phyloP scores from a whole-genome alignment of 2,113 vertebrate species.

The Bombycilla garrulus region DNA sequence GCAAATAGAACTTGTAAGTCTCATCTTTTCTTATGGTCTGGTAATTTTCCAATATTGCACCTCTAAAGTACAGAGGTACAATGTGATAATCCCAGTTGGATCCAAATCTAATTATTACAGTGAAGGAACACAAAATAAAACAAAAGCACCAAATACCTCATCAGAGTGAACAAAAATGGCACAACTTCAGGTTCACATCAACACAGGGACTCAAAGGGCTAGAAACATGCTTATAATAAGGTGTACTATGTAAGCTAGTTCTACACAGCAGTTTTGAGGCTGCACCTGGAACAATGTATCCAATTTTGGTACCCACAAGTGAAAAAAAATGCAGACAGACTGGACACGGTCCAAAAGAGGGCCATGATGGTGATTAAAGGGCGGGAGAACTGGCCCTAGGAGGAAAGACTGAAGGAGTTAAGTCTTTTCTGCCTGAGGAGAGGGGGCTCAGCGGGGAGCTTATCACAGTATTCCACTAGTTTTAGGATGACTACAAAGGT shows the following conservation, averaged over 20 bases:
- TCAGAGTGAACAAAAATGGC: not conserved
- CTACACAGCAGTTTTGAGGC: not conserved
- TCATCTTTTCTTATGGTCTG: constrained; percentile 8
- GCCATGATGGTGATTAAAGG: not conserved
- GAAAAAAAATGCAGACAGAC: not conserved
- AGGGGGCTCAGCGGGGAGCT: not conserved
- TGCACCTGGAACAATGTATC: not conserved
- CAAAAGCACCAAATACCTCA: not conserved
- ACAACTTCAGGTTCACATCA: not conserved
- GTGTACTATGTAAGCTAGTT: not conserved
- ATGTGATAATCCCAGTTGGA: constrained; percentile 1
- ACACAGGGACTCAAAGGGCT: not conserved
- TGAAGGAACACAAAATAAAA: constrained; percentile 6
- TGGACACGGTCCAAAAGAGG: not conserved
- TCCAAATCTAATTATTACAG: constrained; percentile 20
- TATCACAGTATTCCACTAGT: not conserved
- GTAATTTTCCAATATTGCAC: constrained; percentile 3
- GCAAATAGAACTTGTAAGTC: not conserved
- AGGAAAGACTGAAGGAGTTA: not conserved
- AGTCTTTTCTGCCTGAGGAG: not conserved
- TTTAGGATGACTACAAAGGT: not conserved
- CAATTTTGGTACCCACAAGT: not conserved
- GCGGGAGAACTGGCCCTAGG: not conserved
- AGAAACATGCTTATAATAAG: not conserved
- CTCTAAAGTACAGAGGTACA: not conserved